Base-by-base conservation (phyloP, 1,140 invertebrate genomes). In the Lepidurus arcticus region DNA sequence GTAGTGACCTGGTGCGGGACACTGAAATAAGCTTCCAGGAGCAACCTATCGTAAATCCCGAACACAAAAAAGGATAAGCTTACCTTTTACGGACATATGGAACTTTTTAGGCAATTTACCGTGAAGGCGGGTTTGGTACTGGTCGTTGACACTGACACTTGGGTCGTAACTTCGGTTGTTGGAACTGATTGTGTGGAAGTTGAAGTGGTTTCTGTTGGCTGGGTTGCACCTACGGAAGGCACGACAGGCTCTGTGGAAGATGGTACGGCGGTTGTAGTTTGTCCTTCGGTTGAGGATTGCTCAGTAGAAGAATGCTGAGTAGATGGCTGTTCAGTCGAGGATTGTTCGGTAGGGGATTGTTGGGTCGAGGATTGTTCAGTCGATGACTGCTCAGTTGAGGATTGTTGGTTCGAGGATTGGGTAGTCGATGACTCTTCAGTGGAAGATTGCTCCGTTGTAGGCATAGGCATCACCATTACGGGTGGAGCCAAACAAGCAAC, bases 1-100 rank as follows among this genome's bases (percentile, higher is more conserved):
- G 82, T 89, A 91, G 81, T 91, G 89, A 45, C 93, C 93, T 81
- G 88, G 88, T 16, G 82, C 83, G 8, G 91, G 89, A 82, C 93
- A 95, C 1, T 91, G 84, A 4, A 86, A 85, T 16, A 81, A 42
- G 78, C 81, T 82, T n/a, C 53, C 74, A n/a, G 84, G 85, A 65
- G 84, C 85, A 24, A 91, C 85, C 91, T 92, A 85, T 34, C 34
- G 34, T 34, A 34, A 34, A 34, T 34, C n/a, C 88, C 88, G 79
- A 79, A 84, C 82, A 81, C 80, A 80, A 26, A 42, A 80, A 76
- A 34, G 42, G 44, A 75, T 80, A 43, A 79, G 76, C 1, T 42
- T 47, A 7, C 5, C 34, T 77, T 45, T 77, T 77, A 16, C 34
- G 16, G 9, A 77, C 42, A 16, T 16, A 16, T 65, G 21, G 16